Conservation (phyloP, 2,113 vertebrate species). For the Urocynchramus pylzowi region DNA sequence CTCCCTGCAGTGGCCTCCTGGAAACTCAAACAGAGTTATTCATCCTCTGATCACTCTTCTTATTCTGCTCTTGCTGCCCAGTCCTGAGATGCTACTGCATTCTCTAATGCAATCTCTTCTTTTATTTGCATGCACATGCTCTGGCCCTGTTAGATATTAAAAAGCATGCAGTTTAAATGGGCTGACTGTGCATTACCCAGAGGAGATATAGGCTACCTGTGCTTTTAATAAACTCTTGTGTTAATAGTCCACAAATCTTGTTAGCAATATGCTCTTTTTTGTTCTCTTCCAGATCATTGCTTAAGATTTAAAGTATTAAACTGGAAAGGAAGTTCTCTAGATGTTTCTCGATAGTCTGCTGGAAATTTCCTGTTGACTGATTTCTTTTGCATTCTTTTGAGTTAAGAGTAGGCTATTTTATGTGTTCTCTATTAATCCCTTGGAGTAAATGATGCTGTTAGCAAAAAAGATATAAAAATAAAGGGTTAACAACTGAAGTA, state of each 20-base stretch:
- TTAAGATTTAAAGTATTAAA: background rate
- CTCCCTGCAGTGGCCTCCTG: background rate
- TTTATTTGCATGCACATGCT: background rate
- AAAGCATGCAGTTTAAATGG: background rate
- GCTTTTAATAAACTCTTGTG: background rate
- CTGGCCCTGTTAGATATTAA: background rate
- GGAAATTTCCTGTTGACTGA: background rate
- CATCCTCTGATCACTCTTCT: background rate
- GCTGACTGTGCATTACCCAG: background rate
- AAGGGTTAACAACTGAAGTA: background rate
- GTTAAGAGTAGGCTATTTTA: background rate
- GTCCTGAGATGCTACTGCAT: background rate
- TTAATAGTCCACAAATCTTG: background rate
- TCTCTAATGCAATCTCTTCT: background rate
- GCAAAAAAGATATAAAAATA: background rate
- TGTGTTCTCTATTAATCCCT: background rate
- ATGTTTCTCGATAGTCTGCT: background rate
- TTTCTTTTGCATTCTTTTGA: background rate
- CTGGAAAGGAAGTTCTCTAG: background rate
- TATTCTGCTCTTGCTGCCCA: background rate
- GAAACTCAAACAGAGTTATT: background rate
- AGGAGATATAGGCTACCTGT: background rate
- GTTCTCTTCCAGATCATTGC: background rate
- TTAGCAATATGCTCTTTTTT: background rate
- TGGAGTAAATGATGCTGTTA: background rate